A percentile compares a stretch with the other conserved stretches of the same genome.
These are phyloP conservation scores for Caenorhabditis zanzibari DNA, from an alignment of 2,888 invertebrate species.

Conservation along the genomic window DNA sequence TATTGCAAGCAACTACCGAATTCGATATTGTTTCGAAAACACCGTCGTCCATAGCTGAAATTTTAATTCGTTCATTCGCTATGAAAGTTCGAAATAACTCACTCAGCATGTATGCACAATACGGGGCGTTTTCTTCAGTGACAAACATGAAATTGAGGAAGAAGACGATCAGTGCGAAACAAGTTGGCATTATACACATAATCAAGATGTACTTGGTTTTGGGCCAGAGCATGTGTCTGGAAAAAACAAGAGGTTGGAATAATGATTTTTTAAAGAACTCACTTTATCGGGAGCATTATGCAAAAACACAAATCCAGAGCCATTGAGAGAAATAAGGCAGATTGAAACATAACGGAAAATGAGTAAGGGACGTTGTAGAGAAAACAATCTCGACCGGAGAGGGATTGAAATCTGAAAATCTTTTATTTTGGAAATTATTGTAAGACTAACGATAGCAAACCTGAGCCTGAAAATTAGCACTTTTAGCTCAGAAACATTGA, in stretches of 20 bases:
- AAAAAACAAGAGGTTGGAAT: not conserved
- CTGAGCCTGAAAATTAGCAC: constrained; percentile 29
- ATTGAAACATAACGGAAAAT: constrained; percentile 49
- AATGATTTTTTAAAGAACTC: not conserved
- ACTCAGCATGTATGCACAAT: constrained; percentile 54
- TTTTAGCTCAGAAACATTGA: constrained; percentile 53
- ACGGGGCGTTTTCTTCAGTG: constrained; percentile 44
- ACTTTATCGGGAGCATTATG: constrained; percentile 52
- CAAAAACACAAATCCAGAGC: constrained; percentile 51
- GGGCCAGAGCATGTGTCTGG: constrained; percentile 56
- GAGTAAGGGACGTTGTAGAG: constrained; percentile 46
- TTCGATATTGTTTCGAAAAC: constrained; percentile 43
- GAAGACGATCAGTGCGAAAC: constrained; percentile 27
- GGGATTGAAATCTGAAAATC: constrained; percentile 38
- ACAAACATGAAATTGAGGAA: constrained; percentile 42
- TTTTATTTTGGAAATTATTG: not conserved
- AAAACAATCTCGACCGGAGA: constrained; percentile 48
- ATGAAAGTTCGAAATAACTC: constrained; percentile 49
- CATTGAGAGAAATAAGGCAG: constrained; percentile 47
- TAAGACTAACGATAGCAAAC: not conserved
- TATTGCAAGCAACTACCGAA: constrained; percentile 51
- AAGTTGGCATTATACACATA: constrained; percentile 52
- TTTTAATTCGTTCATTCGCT: not conserved
- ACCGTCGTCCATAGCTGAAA: constrained; percentile 55
- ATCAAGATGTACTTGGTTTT: constrained; percentile 50